Evolutionary conservation across 2,888 invertebrate species (phyloP).

Genomic region (Pyrgus malvae): DNA sequence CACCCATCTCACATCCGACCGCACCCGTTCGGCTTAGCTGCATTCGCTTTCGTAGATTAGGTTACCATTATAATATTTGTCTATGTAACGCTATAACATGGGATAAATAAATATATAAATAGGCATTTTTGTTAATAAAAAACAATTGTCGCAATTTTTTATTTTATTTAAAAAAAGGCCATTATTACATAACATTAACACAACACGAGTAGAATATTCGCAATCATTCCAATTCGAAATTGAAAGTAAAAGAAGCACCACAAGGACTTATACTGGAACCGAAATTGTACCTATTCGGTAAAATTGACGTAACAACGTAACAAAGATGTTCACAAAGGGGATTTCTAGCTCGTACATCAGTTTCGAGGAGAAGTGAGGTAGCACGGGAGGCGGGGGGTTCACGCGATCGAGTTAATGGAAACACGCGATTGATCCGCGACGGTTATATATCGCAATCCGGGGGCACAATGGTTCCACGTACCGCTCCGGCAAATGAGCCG

Average conservation of each 20-base stretch:
- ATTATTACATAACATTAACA: background rate
- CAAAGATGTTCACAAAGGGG: conserved; percentile 23
- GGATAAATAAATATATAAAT: too few relatives aligned
- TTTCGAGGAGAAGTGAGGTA: conserved; percentile 9
- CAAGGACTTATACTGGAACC: conserved; percentile 15
- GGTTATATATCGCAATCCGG: conserved; percentile 22
- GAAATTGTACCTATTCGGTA: conserved; percentile 19
- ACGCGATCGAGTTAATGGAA: conserved; percentile 24
- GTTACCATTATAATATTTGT: too few relatives aligned
- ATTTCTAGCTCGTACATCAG: conserved; percentile 15
- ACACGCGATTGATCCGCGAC: conserved; percentile 26
- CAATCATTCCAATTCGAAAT: conserved; percentile 1
- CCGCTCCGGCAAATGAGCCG: conserved; percentile 24
- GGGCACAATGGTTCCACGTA: conserved; percentile 6
- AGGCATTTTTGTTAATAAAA: too few relatives aligned
- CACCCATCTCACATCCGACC: too few relatives aligned
- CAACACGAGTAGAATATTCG: background rate
- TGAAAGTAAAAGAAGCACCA: conserved; percentile 7
- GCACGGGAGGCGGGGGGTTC: conserved; percentile 4
- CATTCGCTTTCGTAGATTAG: too few relatives aligned
- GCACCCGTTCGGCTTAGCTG: too few relatives aligned
- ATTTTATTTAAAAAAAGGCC: too few relatives aligned
- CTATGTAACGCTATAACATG: too few relatives aligned
- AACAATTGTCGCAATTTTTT: too few relatives aligned
- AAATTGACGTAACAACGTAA: conserved; percentile 21